A percentile compares a stretch with the other conserved stretches of the same genome.
Evolutionary conservation across 2,888 invertebrate genomes (phyloP).

Genomic region (Panorpa germanica): DNA sequence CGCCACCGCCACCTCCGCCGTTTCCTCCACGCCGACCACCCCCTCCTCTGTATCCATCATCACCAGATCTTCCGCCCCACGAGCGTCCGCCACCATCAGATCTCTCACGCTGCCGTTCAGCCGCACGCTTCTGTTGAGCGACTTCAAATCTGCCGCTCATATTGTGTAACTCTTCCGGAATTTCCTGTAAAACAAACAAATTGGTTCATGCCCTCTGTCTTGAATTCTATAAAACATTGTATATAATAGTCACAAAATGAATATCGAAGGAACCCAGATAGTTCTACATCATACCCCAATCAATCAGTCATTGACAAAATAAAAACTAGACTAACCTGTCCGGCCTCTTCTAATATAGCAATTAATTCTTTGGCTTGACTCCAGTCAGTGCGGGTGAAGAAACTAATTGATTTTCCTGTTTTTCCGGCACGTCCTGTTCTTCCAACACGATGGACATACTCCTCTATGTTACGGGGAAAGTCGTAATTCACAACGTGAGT

Average conservation of each 20-base stretch:
- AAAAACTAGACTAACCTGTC: too few species aligned
- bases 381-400: constrained; percentile 69
- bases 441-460: constrained; percentile 92
- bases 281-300: too few species aligned
- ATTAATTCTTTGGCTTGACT: constrained; percentile 64
- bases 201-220: constrained; percentile 11
- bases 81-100: constrained; percentile 22
- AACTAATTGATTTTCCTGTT: constrained; percentile 64
- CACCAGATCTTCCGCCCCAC: constrained; percentile 16
- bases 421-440: constrained; percentile 86
- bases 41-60: constrained; percentile 13
- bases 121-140: constrained; percentile 41
- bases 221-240: too few species aligned
- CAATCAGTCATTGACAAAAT: constrained; percentile 12
- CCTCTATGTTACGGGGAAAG: constrained; percentile 86
- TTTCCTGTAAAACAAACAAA: too few species aligned
- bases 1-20: constrained; percentile 7
- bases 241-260: too few species aligned
- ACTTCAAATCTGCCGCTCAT: constrained; percentile 60
- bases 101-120: constrained; percentile 28
- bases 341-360: constrained; percentile 68
- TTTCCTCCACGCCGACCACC: constrained; percentile 4
- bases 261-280: too few species aligned
- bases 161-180: constrained; percentile 51
- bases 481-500: constrained; percentile 87